Conservation (phyloP, 37 sponge, comb jelly and placozoan genomes). For the Ephydatia muelleri region DNA sequence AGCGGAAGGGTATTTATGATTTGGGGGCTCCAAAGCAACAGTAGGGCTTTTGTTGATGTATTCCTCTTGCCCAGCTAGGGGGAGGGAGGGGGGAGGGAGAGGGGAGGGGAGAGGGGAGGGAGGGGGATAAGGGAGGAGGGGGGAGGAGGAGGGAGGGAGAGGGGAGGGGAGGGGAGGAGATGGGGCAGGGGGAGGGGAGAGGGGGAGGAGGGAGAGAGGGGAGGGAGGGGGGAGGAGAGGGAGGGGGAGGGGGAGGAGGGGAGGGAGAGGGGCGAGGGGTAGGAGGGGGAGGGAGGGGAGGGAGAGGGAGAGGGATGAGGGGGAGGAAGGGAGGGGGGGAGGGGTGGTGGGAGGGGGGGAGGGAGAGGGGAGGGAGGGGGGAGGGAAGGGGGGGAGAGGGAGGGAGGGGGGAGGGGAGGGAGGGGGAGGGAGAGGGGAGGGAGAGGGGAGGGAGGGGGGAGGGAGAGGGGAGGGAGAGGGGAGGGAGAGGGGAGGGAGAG, state of each 20-base stretch:
- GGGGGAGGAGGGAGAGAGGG: not conserved
- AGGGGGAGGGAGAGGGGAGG: not conserved
- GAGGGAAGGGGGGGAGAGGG: not conserved
- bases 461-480: too few relatives aligned
- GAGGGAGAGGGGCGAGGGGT: not conserved
- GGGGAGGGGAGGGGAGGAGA: constrained; percentile 6
- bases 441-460: not conserved
- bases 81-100: not conserved
- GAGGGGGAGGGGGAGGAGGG: not conserved
- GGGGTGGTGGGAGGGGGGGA: constrained; percentile 5
- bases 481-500: too few relatives aligned
- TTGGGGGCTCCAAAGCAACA: not conserved
- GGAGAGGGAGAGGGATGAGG: not conserved
- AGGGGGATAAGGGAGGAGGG: not conserved
- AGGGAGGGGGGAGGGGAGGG: not conserved
- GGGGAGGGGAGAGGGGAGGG: not conserved
- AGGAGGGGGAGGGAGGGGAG: not conserved
- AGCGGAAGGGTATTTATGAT: not conserved
- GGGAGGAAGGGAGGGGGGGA: constrained; percentile 19
- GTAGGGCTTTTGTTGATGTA: not conserved
- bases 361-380: not conserved
- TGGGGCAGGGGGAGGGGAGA: not conserved
- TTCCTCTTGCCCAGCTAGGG: too few relatives aligned
- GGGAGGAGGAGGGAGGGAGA: not conserved
- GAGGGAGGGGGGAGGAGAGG: not conserved